Base-by-base conservation (phyloP, 1,140 invertebrate genomes). In the Trachymyrmex septentrionalis region DNA sequence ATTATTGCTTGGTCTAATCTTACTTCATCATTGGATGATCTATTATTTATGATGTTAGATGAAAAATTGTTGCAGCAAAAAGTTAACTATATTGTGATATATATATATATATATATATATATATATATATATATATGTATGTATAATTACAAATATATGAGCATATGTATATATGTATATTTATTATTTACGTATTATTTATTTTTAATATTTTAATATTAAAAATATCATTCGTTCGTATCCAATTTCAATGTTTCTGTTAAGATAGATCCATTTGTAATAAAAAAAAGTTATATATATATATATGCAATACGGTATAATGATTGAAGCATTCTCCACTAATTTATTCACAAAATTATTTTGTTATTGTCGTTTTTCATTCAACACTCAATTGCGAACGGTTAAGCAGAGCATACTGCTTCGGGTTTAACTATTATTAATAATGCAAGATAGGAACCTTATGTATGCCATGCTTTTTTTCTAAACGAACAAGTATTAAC, bases 261-360 rank as follows among this genome's bases (percentile, higher is more conserved):
- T 50, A 27, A 71, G 7, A 71, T 27, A 72, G 16, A 72, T 53
- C 24, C n/a, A 10, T 16, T 71, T 44, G 38, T 44, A 55, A 72
- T 48, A 55, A 55, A 44, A 10, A 44, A 44, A 44, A 44, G 38
- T 44, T 4, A 38, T 66, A n/a, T 66, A n/a, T 4, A 38, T 66
- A n/a, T 66, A n/a, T 19, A 34, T 34, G 5, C 21, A 50, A 30
- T 27, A 55, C 6, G 6, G 9, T 44, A 10, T 71, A 72, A 55
- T 72, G 19, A 72, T 4, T 3, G 53, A 34, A n/a, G 24, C 16
- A 53, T 72, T 72, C 19, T 5, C 10, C 19, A 72, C 24, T 44
- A 44, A 44, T 72, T 69, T 72, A 1, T 72, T n/a, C n/a, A 72
- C 3, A 72, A 76, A 57, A 38, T 76, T 16, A 57, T 16, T 3